Evolutionary conservation across 2,113 vertebrate genomes (phyloP), one percentile per base, ranked within the genome.

Genomic region (Seriola aureovittata): DNA sequence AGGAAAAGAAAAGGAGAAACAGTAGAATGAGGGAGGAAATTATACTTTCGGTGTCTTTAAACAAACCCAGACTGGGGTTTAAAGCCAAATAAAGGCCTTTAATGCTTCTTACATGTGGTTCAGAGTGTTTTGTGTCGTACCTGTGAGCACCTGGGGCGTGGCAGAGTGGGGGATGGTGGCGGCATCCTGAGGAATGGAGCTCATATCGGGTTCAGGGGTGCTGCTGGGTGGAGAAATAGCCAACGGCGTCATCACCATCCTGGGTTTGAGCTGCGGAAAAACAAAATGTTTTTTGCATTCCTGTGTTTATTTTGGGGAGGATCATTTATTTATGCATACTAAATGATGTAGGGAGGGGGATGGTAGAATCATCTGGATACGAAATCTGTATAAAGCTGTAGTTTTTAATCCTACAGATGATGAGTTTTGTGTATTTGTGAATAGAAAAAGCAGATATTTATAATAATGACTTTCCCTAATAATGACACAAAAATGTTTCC

Each of bases 171-270:
- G 97, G 46, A 98, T 88, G 0, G 96, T 98, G 82, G 97, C 97
- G 70, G 97, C 96, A n/a, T 98, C 97, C 93, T 97, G 97, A 40
- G 97, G 97, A 67, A 98, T 97, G 68, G 97, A 97, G 85, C 97
- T 98, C 92, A 97, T 96, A 67, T 98, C 97, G 0, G 97, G 97
- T 87, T 98, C 97, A 0, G 97, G 97, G 0, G 96, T 98, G 91
- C 97, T 98, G 89, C 96, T 94, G 0, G 96, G 97, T 0, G 97
- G 97, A 29, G 97, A 98, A 81, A 98, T 95, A 12, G 97, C 97
- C 93, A 98, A 81, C 13, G 97, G 97, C n/a, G 96, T 97, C 97
- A 97, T 97, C 94, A 97, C 95, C 91, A 97, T 96, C 50, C 94
- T 95, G 67, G 97, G 95, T 91, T 98, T 98, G 90, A 98, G 96